Percentiles rank a stretch among this genome's conserved stretches.
Evolutionary conservation across 2,113 vertebrate genomes (phyloP).

Genomic region (Alethe castanea): DNA sequence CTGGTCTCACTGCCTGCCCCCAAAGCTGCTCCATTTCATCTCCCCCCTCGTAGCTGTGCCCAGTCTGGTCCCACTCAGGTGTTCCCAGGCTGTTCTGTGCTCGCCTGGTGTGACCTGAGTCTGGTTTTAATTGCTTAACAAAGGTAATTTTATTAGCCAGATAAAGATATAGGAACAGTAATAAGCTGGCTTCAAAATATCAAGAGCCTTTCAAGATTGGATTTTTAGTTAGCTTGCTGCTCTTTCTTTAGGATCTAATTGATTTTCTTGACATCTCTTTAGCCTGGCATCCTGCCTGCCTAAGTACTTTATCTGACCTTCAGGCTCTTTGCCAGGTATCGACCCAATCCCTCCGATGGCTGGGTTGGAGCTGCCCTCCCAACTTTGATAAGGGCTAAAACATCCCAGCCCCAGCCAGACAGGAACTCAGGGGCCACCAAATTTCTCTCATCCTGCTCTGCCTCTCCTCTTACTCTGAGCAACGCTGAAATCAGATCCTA

Average conservation of each 20-base stretch:
- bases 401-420: constrained; percentile 68
- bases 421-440: constrained; percentile 76
- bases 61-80: constrained; percentile 43
- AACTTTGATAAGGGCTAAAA: constrained; percentile 82
- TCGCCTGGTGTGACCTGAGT: constrained; percentile 59
- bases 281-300: constrained; percentile 82
- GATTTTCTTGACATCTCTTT: constrained; percentile 88
- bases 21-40: constrained; percentile 33
- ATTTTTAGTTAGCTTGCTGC: constrained; percentile 77
- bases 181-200: constrained; percentile 75
- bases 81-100: constrained; percentile 25
- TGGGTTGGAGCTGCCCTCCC: constrained; percentile 71
- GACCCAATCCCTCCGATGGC: constrained; percentile 72
- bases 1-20: constrained; percentile 10
- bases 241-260: constrained; percentile 83
- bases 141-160: constrained; percentile 75
- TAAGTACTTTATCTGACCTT: constrained; percentile 89
- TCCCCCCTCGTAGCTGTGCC: not conserved
- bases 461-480: constrained; percentile 51
- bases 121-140: constrained; percentile 77
- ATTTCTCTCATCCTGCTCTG: constrained; percentile 69
- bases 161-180: constrained; percentile 73
- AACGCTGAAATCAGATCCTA: constrained; percentile 58
- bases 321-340: constrained; percentile 78
- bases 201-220: constrained; percentile 75